These are phyloP conservation scores for Bicyclus anynana DNA, from an alignment of 1,140 invertebrate species.

Conservation along the genomic window DNA sequence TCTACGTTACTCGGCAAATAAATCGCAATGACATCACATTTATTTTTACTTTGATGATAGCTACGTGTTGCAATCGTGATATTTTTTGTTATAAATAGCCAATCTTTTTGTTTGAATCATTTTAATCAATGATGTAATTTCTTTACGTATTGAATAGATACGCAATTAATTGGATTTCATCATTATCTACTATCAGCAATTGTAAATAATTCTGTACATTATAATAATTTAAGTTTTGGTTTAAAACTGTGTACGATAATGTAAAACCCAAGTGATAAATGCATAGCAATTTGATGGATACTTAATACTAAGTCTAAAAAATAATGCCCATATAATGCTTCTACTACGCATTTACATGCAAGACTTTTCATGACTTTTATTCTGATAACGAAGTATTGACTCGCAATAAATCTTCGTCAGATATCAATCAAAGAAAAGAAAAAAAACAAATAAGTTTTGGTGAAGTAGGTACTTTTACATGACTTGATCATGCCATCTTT, in stretches of 20 bases:
- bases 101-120: not conserved
- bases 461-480: too few species aligned
- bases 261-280: not conserved
- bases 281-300: not conserved
- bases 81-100: not conserved
- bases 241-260: too few species aligned
- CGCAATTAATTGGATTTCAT: not conserved
- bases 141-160: too few species aligned
- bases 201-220: not conserved
- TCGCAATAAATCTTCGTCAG: too few species aligned
- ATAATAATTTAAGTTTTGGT: not conserved
- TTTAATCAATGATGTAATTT: not conserved
- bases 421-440: too few species aligned
- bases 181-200: not conserved
- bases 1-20: too few species aligned
- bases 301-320: not conserved
- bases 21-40: not conserved
- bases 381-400: too few species aligned
- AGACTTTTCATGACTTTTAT: not conserved
- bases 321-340: not conserved
- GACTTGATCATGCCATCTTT: too few species aligned
- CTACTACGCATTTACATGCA: not conserved
- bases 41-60: not conserved
- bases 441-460: too few species aligned
- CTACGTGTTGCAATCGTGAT: not conserved